phyloP scores from a whole-genome alignment of 2,888 invertebrate genomes.

The Coenonympha glycerion region DNA sequence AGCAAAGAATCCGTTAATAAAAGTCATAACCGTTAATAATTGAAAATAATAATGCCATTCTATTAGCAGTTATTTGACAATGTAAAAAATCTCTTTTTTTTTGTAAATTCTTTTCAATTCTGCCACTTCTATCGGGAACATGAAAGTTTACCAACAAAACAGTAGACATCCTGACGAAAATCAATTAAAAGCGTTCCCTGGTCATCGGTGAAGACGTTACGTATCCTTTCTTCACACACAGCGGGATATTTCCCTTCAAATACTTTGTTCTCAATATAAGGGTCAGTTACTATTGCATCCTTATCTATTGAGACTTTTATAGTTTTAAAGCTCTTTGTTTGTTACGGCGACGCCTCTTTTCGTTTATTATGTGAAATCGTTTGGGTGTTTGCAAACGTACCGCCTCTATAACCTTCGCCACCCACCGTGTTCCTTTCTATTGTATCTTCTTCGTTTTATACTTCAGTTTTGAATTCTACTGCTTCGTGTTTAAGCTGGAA shows the following conservation, averaged over 20 bases:
- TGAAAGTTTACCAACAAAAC: slow-evolving; percentile 8
- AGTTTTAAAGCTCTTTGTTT: slow-evolving; percentile 49
- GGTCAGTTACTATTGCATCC: slow-evolving; percentile 60
- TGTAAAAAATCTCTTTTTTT: too few species aligned
- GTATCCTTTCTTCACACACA: slow-evolving; percentile 44
- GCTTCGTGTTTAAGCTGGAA: slow-evolving; percentile 27
- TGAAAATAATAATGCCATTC: too few species aligned
- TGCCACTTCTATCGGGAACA: background rate
- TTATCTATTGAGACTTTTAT: slow-evolving; percentile 45
- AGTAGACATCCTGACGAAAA: slow-evolving; percentile 40
- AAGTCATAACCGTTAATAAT: too few species aligned
- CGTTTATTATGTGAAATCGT: slow-evolving; percentile 46
- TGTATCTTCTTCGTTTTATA: slow-evolving; percentile 21
- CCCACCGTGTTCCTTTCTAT: slow-evolving; percentile 50
- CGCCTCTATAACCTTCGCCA: slow-evolving; percentile 56
- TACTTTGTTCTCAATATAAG: slow-evolving; percentile 50
- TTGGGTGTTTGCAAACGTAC: slow-evolving; percentile 64
- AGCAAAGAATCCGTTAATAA: too few species aligned
- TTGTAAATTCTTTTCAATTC: background rate
- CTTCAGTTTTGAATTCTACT: slow-evolving; percentile 16
- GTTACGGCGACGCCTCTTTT: slow-evolving; percentile 50
- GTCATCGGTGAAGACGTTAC: slow-evolving; percentile 62
- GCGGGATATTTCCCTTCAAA: slow-evolving; percentile 60
- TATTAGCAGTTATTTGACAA: too few species aligned
- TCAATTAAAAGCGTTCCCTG: slow-evolving; percentile 41